phyloP scores from a whole-genome alignment of 2,888 invertebrate species.

The Tetranychus truncatus region DNA sequence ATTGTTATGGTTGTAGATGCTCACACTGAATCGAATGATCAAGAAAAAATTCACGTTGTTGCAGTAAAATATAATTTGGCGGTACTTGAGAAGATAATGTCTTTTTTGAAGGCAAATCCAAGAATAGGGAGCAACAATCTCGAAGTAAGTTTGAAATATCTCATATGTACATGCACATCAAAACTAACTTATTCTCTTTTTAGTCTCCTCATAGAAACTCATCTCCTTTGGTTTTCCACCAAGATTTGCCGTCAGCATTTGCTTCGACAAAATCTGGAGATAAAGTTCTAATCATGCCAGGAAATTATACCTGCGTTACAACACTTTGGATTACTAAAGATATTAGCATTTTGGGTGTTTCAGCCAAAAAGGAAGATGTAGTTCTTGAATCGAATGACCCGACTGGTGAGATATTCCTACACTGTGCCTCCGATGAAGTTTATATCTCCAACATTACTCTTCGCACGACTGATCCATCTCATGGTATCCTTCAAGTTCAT shows the following conservation, averaged over 20 bases:
- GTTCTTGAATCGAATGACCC: conserved; percentile 22
- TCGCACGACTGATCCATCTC: conserved; percentile 17
- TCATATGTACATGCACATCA: background rate
- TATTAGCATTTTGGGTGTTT: conserved; percentile 25
- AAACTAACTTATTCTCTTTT: background rate
- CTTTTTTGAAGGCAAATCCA: conserved; percentile 17
- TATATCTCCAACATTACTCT: conserved; percentile 23
- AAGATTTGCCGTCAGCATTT: conserved; percentile 23
- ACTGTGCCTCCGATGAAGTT: conserved; percentile 20
- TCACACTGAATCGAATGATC: background rate
- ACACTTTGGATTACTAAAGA: conserved; percentile 27
- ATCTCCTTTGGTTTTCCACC: conserved; percentile 22
- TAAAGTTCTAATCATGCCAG: conserved; percentile 26
- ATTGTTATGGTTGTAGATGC: conserved; percentile 2
- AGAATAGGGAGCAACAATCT: conserved; percentile 11
- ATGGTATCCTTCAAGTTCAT: conserved; percentile 24
- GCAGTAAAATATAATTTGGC: background rate
- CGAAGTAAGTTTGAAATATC: background rate
- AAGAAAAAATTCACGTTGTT: background rate
- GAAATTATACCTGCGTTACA: conserved; percentile 24
- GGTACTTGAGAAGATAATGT: background rate
- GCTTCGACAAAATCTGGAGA: conserved; percentile 24
- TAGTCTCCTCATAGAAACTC: background rate
- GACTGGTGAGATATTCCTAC: conserved; percentile 25
- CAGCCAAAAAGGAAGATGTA: conserved; percentile 18